These are phyloP conservation scores for Channallabes apus DNA, from an alignment of 2,797 vertebrate genomes.

Conservation along the genomic window DNA sequence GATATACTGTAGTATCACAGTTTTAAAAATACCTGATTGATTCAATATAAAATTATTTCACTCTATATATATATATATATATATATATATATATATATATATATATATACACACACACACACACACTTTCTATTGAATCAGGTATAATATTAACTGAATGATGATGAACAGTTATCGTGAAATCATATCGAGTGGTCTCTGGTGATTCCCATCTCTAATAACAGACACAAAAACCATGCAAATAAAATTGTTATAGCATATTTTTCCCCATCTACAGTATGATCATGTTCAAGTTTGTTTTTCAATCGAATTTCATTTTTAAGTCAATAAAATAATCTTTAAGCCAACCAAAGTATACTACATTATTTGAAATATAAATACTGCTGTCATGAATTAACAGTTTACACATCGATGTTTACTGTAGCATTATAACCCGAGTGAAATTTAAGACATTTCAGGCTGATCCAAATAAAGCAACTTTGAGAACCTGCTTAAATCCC, in stretches of 20 bases:
- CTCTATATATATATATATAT: no score
- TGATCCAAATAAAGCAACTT: neutral
- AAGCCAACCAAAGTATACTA: neutral
- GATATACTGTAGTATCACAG: no score
- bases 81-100: no score
- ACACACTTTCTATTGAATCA: no score
- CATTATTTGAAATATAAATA: neutral
- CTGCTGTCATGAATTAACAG: neutral
- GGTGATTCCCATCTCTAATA: no score
- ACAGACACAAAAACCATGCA: neutral
- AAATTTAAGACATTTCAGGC: neutral
- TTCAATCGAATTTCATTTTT: neutral
- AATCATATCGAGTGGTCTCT: no score
- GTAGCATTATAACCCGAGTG: neutral
- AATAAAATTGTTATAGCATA: neutral
- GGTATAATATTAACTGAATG: no score
- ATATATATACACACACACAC: no score
- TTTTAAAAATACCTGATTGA: no score
- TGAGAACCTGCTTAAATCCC: constrained; percentile 11
- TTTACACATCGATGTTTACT: neutral
- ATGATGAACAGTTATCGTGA: no score
- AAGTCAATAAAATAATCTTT: neutral
- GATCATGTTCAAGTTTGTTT: neutral
- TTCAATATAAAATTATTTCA: no score
- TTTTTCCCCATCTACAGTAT: neutral